These are phyloP conservation scores for Helarctos malayanus DNA, from an alignment of 2,797 vertebrate genomes.

Conservation along the genomic window DNA sequence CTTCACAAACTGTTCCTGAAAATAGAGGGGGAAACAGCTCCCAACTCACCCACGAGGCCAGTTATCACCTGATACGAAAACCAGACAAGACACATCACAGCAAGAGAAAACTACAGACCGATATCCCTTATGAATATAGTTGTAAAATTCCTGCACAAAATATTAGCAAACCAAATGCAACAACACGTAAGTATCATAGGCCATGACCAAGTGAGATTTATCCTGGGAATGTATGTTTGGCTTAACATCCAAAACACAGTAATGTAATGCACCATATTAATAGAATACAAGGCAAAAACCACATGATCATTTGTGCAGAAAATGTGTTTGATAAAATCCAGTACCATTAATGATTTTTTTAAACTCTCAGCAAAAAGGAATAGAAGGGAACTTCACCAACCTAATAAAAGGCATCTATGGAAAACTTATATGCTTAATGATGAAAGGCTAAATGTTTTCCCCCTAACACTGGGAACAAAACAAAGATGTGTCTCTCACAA, in stretches of 20 bases:
- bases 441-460: not conserved
- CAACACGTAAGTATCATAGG: not conserved
- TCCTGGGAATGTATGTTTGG: not conserved
- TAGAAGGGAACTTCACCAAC: not conserved
- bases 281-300: not conserved
- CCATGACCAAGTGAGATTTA: not conserved
- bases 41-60: not conserved
- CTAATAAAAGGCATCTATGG: not conserved
- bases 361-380: not conserved
- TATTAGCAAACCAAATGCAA: not conserved
- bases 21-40: not conserved
- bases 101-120: not conserved
- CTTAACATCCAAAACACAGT: not conserved
- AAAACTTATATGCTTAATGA: not conserved
- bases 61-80: not conserved
- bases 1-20: not conserved
- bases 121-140: not conserved
- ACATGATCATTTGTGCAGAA: not conserved
- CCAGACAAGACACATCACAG: not conserved
- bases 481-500: not conserved
- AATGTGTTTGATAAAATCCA: not conserved
- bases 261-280: not conserved
- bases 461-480: not conserved
- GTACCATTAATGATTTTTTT: not conserved
- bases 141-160: not conserved